A percentile compares a stretch with the other conserved stretches of the same genome.
Conservation (phyloP, 2,888 invertebrate species). For the Tupiocoris notatus region DNA sequence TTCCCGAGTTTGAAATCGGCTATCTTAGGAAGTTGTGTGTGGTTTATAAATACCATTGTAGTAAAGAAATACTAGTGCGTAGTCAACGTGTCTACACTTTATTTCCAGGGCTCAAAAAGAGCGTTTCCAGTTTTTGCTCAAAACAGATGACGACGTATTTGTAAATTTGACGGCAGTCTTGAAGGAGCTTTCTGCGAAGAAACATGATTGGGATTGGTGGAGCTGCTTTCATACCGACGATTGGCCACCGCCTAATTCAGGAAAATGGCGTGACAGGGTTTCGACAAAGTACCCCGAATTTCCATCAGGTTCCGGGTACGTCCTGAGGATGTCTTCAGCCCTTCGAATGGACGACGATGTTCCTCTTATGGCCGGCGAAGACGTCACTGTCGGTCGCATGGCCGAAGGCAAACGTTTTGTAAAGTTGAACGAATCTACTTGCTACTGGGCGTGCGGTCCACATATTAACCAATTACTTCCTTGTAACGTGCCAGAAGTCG, state of each 20-base stretch:
- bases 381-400: slow-evolving; percentile 50
- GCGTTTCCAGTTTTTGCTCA: slow-evolving; percentile 48
- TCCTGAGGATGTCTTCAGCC: slow-evolving; percentile 46
- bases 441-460: slow-evolving; percentile 47
- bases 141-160: slow-evolving; percentile 52
- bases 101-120: slow-evolving; percentile 47
- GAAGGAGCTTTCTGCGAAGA: slow-evolving; percentile 41
- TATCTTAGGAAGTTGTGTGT: no score
- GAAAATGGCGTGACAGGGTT: slow-evolving; percentile 50
- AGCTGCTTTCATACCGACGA: slow-evolving; percentile 48
- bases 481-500: slow-evolving; percentile 42
- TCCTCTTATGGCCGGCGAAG: slow-evolving; percentile 49
- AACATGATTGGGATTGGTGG: slow-evolving; percentile 49
- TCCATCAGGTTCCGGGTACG: slow-evolving; percentile 51
- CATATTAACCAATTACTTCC: slow-evolving; percentile 15
- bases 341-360: slow-evolving; percentile 1
- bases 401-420: slow-evolving; percentile 46
- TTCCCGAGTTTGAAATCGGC: no score
- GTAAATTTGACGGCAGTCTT: slow-evolving; percentile 48
- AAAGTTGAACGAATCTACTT: slow-evolving; percentile 23
- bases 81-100: not conserved
- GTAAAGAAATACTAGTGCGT: no score
- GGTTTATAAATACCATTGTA: no score
- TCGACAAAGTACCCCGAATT: slow-evolving; percentile 50
- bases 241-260: slow-evolving; percentile 49